phyloP scores from a whole-genome alignment of 2,113 vertebrate species.

The Dermatemys mawii region DNA sequence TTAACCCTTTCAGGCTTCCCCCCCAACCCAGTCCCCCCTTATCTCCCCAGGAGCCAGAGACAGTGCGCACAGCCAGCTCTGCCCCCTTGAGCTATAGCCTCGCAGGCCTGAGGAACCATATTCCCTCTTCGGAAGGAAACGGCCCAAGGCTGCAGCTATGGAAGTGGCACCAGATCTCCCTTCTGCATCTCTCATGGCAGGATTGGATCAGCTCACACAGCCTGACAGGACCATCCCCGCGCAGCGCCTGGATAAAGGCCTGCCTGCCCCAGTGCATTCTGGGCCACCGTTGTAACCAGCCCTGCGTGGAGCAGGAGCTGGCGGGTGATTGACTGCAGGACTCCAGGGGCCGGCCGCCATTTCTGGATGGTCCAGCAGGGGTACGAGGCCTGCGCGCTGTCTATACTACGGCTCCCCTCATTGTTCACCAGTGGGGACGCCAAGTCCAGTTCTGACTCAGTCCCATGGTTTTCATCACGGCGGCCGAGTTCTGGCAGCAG shows the following conservation, averaged over 20 bases:
- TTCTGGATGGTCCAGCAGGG: background rate
- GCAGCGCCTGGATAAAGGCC: background rate
- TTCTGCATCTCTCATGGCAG: background rate
- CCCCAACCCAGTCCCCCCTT: background rate
- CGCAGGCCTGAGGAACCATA: background rate
- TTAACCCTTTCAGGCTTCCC: slow-evolving; percentile 52
- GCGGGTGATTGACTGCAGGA: too few relatives aligned
- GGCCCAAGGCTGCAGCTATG: background rate
- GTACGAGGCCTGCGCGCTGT: background rate
- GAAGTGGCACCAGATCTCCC: background rate
- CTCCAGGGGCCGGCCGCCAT: background rate
- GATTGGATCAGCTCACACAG: background rate
- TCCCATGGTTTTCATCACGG: background rate
- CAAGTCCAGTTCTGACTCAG: background rate
- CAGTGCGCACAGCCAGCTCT: background rate
- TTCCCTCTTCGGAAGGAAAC: background rate
- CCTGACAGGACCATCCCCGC: background rate
- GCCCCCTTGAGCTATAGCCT: background rate
- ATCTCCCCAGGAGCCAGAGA: rapidly evolving
- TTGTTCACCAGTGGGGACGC: background rate
- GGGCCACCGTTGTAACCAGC: background rate
- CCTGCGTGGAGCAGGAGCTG: background rate
- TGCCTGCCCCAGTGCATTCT: too few relatives aligned
- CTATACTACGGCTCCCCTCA: background rate
- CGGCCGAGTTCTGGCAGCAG: background rate